These are phyloP conservation scores for Platyura marginata DNA, from an alignment of 1,140 invertebrate species.

Conservation along the genomic window DNA sequence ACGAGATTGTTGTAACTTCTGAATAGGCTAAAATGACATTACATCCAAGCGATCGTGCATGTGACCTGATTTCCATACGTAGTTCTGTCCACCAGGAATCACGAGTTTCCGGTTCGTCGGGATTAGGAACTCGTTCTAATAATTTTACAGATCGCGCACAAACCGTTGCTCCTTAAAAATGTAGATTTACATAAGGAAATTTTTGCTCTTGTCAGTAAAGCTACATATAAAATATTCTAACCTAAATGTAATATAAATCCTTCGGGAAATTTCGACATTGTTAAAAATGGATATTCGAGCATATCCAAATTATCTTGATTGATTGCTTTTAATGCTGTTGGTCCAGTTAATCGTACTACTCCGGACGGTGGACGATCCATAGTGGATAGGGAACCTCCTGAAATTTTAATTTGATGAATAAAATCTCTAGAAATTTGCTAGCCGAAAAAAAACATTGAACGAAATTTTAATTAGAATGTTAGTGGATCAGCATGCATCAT, in stretches of 20 bases:
- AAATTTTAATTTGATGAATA: not conserved
- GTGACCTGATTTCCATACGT: conserved; percentile 81
- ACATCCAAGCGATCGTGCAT: conserved; percentile 74
- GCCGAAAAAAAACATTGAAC: not conserved
- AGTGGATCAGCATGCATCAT: not conserved
- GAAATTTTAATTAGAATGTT: not conserved
- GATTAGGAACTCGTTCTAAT: conserved; percentile 57
- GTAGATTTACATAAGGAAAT: conserved; percentile 1
- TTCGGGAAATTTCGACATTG: conserved; percentile 73
- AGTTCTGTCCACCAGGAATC: conserved; percentile 94
- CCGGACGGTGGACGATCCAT: conserved; percentile 22
- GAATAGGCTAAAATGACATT: conserved; percentile 87
- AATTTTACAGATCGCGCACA: conserved; percentile 75
- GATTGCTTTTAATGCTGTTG: conserved; percentile 24
- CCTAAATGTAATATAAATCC: conserved; percentile 81
- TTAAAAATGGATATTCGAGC: conserved; percentile 91
- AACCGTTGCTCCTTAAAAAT: conserved; percentile 57
- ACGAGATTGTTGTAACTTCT: conserved; percentile 81
- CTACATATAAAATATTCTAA: conserved; percentile 19
- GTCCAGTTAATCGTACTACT: conserved; percentile 30
- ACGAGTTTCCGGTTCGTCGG: conserved; percentile 75
- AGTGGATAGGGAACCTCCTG: conserved; percentile 49
- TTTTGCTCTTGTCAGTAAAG: conserved; percentile 1
- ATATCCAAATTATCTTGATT: conserved; percentile 57
- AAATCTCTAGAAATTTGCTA: not conserved